A percentile compares a stretch with the other conserved stretches of the same genome.
Evolutionary conservation across 2,797 vertebrate species (phyloP).

Genomic region (Acanthiza pusilla): DNA sequence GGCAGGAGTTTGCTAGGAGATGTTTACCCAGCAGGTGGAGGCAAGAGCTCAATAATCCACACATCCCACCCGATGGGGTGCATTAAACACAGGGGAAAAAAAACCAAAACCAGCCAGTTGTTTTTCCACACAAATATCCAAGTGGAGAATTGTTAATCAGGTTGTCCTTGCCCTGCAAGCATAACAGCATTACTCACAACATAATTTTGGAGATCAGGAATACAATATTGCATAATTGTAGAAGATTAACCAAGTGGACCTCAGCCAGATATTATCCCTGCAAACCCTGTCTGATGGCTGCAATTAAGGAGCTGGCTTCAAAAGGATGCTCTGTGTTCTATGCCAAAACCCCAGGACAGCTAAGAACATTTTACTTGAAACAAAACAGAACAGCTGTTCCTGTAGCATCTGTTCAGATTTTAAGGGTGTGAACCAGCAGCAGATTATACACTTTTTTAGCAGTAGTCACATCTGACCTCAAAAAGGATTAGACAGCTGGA

Average conservation of each 20-base stretch:
- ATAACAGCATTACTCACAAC: background rate
- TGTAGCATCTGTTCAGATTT: background rate
- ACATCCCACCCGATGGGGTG: background rate
- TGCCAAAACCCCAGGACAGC: background rate
- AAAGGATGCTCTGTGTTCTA: background rate
- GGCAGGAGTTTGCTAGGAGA: background rate
- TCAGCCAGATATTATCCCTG: background rate
- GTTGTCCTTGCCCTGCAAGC: background rate
- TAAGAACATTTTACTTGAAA: background rate
- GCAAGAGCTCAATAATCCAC: constrained; percentile 30
- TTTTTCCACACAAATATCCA: background rate
- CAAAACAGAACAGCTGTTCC: background rate
- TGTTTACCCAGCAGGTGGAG: constrained; percentile 62
- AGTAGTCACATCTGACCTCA: background rate
- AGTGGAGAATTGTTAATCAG: background rate
- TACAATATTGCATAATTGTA: background rate
- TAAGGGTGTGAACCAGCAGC: background rate
- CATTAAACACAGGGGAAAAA: background rate
- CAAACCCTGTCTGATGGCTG: background rate
- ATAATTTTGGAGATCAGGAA: background rate
- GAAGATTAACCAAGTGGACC: background rate
- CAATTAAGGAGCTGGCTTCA: background rate
- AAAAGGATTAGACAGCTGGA: background rate
- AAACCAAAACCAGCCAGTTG: background rate
- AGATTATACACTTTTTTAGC: background rate